Conservation (phyloP, 2,113 vertebrate species). For the Bufo bufo region DNA sequence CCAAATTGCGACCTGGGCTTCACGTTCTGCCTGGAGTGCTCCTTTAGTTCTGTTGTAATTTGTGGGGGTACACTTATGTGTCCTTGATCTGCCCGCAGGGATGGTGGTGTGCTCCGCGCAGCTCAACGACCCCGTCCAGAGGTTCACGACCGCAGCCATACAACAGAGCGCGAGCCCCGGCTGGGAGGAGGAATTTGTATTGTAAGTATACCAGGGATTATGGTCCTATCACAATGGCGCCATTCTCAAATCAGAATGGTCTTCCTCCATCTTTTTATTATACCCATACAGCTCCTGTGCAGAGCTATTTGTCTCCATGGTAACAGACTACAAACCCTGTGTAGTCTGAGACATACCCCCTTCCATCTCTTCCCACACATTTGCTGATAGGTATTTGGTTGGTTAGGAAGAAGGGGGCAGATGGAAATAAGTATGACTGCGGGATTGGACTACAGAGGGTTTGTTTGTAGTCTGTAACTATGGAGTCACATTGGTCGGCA, state of each 20-base stretch:
- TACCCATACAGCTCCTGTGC: too few species aligned
- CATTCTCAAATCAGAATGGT: too few species aligned
- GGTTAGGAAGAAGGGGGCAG: too few species aligned
- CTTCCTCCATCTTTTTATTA: too few species aligned
- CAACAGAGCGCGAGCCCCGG: slow-evolving; percentile 72
- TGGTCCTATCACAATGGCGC: background rate
- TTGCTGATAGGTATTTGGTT: too few species aligned
- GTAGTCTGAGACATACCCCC: too few species aligned
- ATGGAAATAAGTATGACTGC: background rate
- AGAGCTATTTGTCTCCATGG: too few species aligned
- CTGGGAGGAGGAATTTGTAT: slow-evolving; percentile 92
- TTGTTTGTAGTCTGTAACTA: background rate
- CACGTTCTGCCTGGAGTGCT: background rate
- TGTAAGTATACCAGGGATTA: slow-evolving; percentile 78
- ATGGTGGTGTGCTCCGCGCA: slow-evolving; percentile 75
- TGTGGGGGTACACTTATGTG: background rate
- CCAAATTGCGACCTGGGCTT: too few species aligned
- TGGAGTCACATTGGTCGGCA: background rate
- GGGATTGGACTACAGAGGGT: background rate
- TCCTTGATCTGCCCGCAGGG: background rate
- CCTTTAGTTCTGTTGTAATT: background rate
- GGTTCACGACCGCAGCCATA: slow-evolving; percentile 75
- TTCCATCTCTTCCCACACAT: too few species aligned
- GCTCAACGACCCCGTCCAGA: slow-evolving; percentile 89
- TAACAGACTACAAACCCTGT: too few species aligned